Conservation (phyloP, 2,888 invertebrate genomes). For the Andrena camellia region DNA sequence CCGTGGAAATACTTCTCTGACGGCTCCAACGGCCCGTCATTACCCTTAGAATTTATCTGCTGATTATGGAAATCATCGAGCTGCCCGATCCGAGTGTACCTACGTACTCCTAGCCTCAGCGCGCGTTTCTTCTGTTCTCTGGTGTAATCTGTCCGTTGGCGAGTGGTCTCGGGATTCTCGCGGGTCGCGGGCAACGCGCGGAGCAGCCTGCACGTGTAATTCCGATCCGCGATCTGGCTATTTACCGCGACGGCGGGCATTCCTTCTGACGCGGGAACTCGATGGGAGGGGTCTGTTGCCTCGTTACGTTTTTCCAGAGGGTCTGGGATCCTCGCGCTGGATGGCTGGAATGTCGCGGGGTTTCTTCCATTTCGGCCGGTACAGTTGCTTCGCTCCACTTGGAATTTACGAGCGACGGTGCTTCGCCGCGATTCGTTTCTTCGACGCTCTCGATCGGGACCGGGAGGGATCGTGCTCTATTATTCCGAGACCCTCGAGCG, state of each 20-base stretch:
- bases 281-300: background rate
- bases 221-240: conserved; percentile 1
- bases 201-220: background rate
- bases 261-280: background rate
- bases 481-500: no score
- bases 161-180: background rate
- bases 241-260: background rate
- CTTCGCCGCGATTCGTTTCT: background rate
- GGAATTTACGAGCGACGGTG: no score
- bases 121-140: no score
- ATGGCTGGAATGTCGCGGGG: no score
- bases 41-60: conserved; percentile 36
- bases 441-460: no score
- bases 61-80: conserved; percentile 42
- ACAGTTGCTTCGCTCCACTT: no score
- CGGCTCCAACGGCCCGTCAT: conserved; percentile 25
- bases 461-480: no score
- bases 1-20: conserved; percentile 26
- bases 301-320: no score
- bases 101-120: no score
- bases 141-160: background rate
- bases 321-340: no score
- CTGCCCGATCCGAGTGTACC: no score
- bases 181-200: conserved; percentile 2
- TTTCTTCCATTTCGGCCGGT: no score